Evolutionary conservation across 2,888 invertebrate genomes (phyloP), one percentile per base, ranked within the genome.

Genomic region (Rambutsinella grinnellia): DNA sequence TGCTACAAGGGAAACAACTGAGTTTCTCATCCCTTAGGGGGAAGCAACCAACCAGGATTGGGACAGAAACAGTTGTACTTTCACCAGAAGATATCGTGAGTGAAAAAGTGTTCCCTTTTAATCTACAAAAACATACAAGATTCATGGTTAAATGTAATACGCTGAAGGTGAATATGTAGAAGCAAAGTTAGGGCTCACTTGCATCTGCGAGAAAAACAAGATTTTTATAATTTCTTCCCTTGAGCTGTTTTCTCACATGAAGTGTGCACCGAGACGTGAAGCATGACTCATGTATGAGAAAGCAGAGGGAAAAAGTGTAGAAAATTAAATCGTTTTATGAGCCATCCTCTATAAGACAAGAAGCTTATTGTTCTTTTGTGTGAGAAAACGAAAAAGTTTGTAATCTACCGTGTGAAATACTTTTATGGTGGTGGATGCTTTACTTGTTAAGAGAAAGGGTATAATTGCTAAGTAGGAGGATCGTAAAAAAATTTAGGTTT

Each of bases 161-260:
- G n/a, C 36, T 36, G 36, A 8, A 5, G 13, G 36, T 36, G 36
- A 36, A 36, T 8, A 13, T 36, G 36, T 36, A 36, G 36, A 36
- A 5, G 13, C 13, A 36, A 8, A 36, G 5, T 13, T 13, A 36
- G 6, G 5, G 6, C 13, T 5, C 36, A 5, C 5, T 36, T 36
- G 6, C 13, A 13, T 36, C 5, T 36, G 17, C n/a, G 10, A 28
- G 24, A 23, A 6, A 51, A 51, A 62, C 57, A 57, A 21, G 58
- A 69, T 69, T 61, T 61, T 53, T 54, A 61, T 69, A 71, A 62
- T 63, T 58, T 65, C 36, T 71, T 58, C 23, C 71, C 65, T 57
- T 23, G 10, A 65, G 65, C 63, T 36, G 27, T 56, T 62, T 54
- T 68, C 28, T 17, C 53, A 68, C 58, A 57, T 17, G 26, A 47